Conservation (phyloP, 2,888 invertebrate genomes). For the Cynaeus angustus region DNA sequence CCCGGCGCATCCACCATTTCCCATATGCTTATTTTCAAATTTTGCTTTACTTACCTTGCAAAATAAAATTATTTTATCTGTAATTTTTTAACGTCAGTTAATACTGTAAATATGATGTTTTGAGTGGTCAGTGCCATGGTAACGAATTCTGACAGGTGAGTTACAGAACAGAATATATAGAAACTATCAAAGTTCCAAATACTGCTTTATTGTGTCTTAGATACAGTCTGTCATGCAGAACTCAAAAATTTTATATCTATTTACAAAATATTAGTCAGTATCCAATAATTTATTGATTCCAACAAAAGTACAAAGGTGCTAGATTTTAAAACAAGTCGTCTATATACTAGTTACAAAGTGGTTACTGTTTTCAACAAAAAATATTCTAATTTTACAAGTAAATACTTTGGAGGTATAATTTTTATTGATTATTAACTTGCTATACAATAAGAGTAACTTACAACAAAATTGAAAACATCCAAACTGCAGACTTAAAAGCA, state of each 20-base stretch:
- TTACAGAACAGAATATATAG: too few species aligned
- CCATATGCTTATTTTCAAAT: too few species aligned
- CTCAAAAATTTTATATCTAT: conserved; percentile 23
- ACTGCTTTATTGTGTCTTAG: conserved; percentile 30
- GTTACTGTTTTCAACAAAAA: conserved; percentile 9
- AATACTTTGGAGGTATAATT: conserved; percentile 19
- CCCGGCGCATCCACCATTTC: too few species aligned
- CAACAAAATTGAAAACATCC: conserved; percentile 24
- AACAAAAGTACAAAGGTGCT: conserved; percentile 2
- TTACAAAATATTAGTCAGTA: too few species aligned
- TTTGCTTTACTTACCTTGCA: too few species aligned
- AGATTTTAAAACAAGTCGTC: neutral
- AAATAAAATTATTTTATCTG: too few species aligned
- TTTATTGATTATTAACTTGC: conserved; percentile 30
- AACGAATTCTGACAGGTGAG: too few species aligned
- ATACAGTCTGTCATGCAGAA: conserved; percentile 48
- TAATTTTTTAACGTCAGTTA: too few species aligned
- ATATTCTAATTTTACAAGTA: conserved; percentile 18
- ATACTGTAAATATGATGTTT: too few species aligned
- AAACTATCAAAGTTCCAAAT: neutral
- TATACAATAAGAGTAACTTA: conserved; percentile 20
- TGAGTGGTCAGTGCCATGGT: too few species aligned
- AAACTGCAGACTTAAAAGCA: conserved; percentile 16
- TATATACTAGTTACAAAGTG: conserved; percentile 16
- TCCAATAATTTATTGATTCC: neutral